Conservation (phyloP, 2,797 vertebrate species). For the Enteromius mattozi region DNA sequence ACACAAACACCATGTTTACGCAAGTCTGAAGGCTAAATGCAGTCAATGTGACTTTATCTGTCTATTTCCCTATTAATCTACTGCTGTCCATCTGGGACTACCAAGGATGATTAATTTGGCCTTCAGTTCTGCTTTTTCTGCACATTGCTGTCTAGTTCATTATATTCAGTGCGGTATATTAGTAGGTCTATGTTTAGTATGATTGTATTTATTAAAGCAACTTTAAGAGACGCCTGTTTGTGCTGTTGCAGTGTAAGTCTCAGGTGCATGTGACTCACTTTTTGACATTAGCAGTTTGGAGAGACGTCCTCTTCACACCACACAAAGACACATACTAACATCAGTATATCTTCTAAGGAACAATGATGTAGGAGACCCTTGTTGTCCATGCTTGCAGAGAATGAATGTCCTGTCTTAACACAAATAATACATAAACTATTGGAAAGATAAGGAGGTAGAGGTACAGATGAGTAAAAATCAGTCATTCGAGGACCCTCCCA, state of each 20-base stretch:
- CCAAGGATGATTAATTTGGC: background rate
- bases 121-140: background rate
- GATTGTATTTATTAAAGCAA: background rate
- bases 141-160: background rate
- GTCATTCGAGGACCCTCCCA: too few relatives aligned
- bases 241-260: background rate
- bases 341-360: background rate
- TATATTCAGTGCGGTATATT: background rate
- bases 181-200: background rate
- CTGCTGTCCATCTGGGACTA: background rate
- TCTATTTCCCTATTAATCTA: background rate
- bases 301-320: background rate
- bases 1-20: conserved; percentile 18
- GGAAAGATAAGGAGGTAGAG: background rate
- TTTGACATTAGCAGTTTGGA: conserved; percentile 12
- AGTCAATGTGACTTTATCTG: background rate
- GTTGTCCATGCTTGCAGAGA: background rate
- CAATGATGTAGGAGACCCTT: background rate
- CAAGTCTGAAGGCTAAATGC: background rate
- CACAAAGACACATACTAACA: conserved; percentile 20
- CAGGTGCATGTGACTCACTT: background rate
- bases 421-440: background rate
- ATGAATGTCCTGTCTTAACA: background rate
- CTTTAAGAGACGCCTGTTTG: background rate
- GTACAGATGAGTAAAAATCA: background rate